Conservation (phyloP, 2,113 vertebrate genomes). For the Arizona elegans region DNA sequence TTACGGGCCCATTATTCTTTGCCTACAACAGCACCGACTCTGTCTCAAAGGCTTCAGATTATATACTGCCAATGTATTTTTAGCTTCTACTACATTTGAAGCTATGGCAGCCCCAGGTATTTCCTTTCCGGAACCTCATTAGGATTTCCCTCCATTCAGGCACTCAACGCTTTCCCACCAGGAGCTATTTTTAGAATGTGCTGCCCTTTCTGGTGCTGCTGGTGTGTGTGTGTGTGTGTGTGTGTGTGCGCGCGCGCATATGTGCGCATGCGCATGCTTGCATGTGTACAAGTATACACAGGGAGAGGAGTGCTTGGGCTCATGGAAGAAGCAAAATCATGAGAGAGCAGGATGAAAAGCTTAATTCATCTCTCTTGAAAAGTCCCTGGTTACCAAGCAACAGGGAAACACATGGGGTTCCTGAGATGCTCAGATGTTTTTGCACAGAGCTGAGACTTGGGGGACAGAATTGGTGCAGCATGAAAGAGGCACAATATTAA, state of each 20-base stretch:
- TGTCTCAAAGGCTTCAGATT: not conserved
- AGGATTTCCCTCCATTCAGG: conserved; percentile 34
- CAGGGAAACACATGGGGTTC: not conserved
- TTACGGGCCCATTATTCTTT: not conserved
- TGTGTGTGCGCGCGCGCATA: not conserved
- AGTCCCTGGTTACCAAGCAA: conserved; percentile 28
- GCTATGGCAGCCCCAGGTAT: conserved; percentile 19
- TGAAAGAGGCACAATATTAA: not conserved
- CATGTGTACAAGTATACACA: not conserved
- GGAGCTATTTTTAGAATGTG: conserved; percentile 12
- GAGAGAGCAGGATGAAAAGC: not conserved
- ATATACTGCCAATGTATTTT: not conserved
- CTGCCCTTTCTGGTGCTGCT: not conserved
- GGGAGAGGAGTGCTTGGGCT: not conserved
- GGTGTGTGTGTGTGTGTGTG: not conserved
- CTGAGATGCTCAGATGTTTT: not conserved
- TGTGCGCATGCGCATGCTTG: too few relatives aligned
- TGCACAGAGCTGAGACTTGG: not conserved
- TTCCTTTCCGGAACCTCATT: conserved; percentile 17
- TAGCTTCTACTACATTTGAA: not conserved
- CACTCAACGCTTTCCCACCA: conserved; percentile 16
- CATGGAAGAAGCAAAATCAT: not conserved
- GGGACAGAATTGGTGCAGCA: not conserved
- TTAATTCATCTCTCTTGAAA: conserved; percentile 16
- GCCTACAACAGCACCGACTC: not conserved